Evolutionary conservation across 2,888 invertebrate genomes (phyloP), one percentile per base, ranked within the genome.

Genomic region (Hydropsyche betteni): DNA sequence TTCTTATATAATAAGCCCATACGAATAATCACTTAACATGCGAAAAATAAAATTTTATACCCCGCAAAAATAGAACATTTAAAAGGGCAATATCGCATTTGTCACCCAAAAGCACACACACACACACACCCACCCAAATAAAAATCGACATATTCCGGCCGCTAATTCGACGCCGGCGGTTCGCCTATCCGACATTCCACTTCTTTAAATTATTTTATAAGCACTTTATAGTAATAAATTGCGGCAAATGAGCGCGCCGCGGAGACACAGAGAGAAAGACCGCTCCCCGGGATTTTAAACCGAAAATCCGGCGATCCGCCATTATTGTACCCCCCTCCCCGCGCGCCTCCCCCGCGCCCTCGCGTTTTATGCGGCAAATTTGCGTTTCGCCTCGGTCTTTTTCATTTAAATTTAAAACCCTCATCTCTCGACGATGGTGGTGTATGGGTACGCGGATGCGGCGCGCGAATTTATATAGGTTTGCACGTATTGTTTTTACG

Each of bases 391-490:
- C 76, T 75, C 76, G 79, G 79, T 79, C 79, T 79, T 79, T 79
- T 79, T 79, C 79, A 79, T 79, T 79, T 79, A 79, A 79, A 79
- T 79, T 79, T 79, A 79, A 76, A 78, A 79, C 79, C 79, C 79
- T 79, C 79, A 78, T 79, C 79, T 24, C 24, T 79, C 79, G 24
- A 33, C 36, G 33, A 8, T 8, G 36, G 36, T 10, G 10, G 36
- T 36, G 34, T 33, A 64, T 69, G 64, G 14, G 50, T 44, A 24
- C 44, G n/a, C 14, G 44, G 36, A 33, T 69, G 69, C 36, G 68
- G 8, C 44, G 10, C 10, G 55, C 12, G 61, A 16, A 61, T 61
- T 10, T 33, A 33, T 61, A 24, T 64, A 34, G 24, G 34, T 64
- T 24, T 12, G 64, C 34, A 64, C 36, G 64, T 64, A 64, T 55